Evolutionary conservation across 2,797 vertebrate species (phyloP).

Genomic region (Manis crassicaudata): DNA sequence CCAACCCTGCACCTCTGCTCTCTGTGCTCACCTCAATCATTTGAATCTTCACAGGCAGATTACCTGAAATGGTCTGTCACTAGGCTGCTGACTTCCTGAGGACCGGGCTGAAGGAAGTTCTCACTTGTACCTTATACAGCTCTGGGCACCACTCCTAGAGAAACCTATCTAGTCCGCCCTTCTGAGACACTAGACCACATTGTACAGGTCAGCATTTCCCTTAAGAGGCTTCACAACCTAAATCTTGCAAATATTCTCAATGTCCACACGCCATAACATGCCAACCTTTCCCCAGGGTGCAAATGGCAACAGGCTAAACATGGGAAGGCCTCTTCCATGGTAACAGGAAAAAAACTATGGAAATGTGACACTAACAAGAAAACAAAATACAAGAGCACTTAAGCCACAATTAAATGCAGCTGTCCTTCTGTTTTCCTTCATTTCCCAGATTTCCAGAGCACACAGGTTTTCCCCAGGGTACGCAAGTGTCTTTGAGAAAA

Average conservation of each 20-base stretch:
- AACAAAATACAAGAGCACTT: neutral
- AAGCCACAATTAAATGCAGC: neutral
- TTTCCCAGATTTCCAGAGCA: neutral
- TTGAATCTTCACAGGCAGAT: neutral
- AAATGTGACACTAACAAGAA: neutral
- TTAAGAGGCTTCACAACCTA: neutral
- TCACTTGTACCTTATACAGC: fast-evolving
- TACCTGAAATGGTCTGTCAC: fast-evolving
- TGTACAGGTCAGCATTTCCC: neutral
- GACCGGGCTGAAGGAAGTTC: neutral
- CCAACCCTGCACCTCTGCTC: neutral
- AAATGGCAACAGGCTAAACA: neutral
- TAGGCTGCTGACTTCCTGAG: neutral
- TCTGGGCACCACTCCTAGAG: too few relatives aligned
- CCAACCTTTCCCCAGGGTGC: neutral
- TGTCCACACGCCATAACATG: neutral
- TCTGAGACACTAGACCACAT: neutral
- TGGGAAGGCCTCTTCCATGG: neutral
- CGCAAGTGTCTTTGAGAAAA: neutral
- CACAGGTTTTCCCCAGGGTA: neutral
- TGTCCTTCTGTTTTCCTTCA: neutral
- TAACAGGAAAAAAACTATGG: neutral
- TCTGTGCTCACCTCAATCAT: too few relatives aligned
- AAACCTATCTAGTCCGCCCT: neutral
- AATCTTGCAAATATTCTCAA: neutral